phyloP scores from a whole-genome alignment of 2,113 vertebrate genomes.

The Bos taurus region DNA sequence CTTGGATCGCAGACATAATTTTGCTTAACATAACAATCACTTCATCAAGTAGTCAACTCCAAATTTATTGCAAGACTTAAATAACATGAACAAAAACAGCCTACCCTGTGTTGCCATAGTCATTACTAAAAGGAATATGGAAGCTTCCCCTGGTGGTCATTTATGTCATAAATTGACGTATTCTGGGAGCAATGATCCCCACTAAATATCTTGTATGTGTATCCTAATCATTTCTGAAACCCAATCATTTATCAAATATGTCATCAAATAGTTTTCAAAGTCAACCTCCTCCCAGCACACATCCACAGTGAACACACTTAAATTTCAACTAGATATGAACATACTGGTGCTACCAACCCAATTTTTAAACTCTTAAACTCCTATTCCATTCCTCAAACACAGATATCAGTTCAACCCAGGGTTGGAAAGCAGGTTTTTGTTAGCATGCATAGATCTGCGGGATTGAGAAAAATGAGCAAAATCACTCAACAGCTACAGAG shows the following conservation, averaged over 20 bases:
- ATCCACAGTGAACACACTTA: not conserved
- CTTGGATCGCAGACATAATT: not conserved
- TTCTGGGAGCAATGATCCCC: not conserved
- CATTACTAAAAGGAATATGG: not conserved
- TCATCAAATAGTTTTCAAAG: not conserved
- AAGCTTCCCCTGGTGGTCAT: not conserved
- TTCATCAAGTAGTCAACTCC: not conserved
- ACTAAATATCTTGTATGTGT: not conserved
- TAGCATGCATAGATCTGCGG: fast-evolving
- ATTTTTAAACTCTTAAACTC: not conserved
- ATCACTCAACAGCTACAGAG: not conserved
- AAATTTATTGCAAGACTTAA: not conserved
- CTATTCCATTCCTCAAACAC: not conserved
- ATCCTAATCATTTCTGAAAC: not conserved
- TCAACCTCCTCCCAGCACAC: not conserved
- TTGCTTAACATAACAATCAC: not conserved
- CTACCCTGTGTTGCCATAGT: not conserved
- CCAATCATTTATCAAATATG: not conserved
- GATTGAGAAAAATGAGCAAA: not conserved
- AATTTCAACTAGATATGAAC: not conserved
- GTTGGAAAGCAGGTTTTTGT: not conserved
- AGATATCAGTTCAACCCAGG: not conserved
- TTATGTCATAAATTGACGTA: not conserved
- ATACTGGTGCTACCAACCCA: not conserved
- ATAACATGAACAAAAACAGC: not conserved